Conservation (phyloP, 2,113 vertebrate genomes). For the Holacanthus passer region DNA sequence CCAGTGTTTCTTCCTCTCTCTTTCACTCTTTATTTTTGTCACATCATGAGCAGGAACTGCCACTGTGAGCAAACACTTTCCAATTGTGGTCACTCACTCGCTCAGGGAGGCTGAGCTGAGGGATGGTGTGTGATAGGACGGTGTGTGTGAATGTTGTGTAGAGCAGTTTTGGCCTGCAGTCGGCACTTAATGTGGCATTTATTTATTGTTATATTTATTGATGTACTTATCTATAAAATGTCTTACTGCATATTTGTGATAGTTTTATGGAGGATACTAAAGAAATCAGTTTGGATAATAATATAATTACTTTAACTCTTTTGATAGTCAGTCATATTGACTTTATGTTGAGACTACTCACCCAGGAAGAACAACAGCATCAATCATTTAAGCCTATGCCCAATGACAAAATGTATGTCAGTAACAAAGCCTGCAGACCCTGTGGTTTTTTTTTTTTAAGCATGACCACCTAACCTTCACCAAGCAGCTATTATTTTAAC, state of each 20-base stretch:
- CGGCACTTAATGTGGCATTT: not conserved
- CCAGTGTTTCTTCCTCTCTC: constrained; percentile 20
- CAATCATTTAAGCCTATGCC: too few relatives aligned
- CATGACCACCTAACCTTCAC: not conserved
- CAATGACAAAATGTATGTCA: not conserved
- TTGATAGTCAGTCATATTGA: too few relatives aligned
- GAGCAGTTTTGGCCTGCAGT: not conserved
- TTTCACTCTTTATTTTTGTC: constrained; percentile 53
- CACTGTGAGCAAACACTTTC: constrained; percentile 46
- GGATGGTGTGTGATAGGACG: constrained; percentile 12
- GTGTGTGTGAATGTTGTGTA: not conserved
- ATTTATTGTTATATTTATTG: too few relatives aligned
- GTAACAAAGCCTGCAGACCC: too few relatives aligned
- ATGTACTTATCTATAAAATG: too few relatives aligned
- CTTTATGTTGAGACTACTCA: not conserved
- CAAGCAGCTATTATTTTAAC: not conserved
- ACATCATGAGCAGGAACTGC: constrained; percentile 28
- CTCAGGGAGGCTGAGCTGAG: constrained; percentile 23
- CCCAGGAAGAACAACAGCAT: not conserved
- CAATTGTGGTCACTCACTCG: constrained; percentile 52
- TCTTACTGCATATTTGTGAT: too few relatives aligned
- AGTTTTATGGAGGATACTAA: too few relatives aligned
- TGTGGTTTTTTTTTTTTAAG: too few relatives aligned
- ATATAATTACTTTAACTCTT: not conserved
- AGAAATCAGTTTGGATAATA: not conserved